Percentiles rank a stretch among this genome's conserved stretches.
These are phyloP conservation scores for Scolanthus callimorphus DNA, from an alignment of 92 coral and sea anemone genomes.

Conservation along the genomic window DNA sequence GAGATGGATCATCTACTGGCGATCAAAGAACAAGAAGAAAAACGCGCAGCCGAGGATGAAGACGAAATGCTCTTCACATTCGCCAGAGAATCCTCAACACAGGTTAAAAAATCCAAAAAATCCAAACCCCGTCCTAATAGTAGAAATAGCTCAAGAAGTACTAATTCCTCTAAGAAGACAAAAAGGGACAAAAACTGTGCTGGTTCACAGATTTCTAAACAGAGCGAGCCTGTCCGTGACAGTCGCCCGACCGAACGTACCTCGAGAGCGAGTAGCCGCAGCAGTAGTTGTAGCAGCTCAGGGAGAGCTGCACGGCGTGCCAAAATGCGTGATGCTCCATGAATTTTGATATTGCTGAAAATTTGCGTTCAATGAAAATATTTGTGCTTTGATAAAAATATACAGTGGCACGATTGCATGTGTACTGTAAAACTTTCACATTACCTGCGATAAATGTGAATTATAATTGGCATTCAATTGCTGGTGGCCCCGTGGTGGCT, in stretches of 20 bases:
- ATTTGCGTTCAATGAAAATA: too few relatives aligned
- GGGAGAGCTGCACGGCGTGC: slow-evolving; percentile 46
- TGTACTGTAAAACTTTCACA: not conserved
- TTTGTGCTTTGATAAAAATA: not conserved
- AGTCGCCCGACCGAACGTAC: slow-evolving; percentile 49
- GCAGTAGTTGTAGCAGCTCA: slow-evolving; percentile 74
- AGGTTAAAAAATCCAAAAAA: slow-evolving; percentile 96
- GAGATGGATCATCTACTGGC: slow-evolving; percentile 92
- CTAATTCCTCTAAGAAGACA: slow-evolving; percentile 18
- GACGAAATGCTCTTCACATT: slow-evolving; percentile 91
- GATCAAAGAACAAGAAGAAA: slow-evolving; percentile 86
- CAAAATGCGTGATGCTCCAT: slow-evolving; percentile 27
- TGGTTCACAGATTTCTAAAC: slow-evolving; percentile 42
- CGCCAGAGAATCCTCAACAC: slow-evolving; percentile 87
- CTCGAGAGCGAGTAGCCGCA: slow-evolving; percentile 62
- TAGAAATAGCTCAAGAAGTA: slow-evolving; percentile 36
- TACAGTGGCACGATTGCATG: not conserved
- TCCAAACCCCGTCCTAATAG: slow-evolving; percentile 54
- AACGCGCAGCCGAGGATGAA: slow-evolving; percentile 91
- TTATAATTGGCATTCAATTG: too few relatives aligned
- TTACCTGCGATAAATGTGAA: too few relatives aligned
- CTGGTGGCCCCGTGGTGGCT: too few relatives aligned
- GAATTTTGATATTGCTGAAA: too few relatives aligned
- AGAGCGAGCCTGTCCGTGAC: slow-evolving; percentile 36
- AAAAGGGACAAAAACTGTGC: slow-evolving; percentile 43